Percentiles rank a stretch among this genome's conserved stretches.
Conservation (phyloP, 2,113 vertebrate species). For the Micronycteris hirsuta region DNA sequence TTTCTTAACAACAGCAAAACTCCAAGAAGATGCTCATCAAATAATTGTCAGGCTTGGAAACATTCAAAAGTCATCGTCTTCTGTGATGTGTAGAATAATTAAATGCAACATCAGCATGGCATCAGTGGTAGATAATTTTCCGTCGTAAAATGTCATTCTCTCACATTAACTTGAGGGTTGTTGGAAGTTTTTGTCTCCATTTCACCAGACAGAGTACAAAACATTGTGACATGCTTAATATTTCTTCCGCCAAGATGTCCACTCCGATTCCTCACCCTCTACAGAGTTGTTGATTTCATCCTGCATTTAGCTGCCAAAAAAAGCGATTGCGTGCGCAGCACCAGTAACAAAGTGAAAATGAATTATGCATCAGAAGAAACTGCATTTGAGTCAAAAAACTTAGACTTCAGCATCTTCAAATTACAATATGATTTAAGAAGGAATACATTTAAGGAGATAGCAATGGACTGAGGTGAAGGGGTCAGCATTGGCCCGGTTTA, state of each 20-base stretch:
- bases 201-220: conserved; percentile 83
- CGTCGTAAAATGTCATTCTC: conserved; percentile 77
- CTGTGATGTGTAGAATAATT: conserved; percentile 78
- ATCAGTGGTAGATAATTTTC: conserved; percentile 79
- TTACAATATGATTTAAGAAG: conserved; percentile 86
- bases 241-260: conserved; percentile 84
- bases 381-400: conserved; percentile 83
- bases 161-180: conserved; percentile 77
- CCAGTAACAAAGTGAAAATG: conserved; percentile 85
- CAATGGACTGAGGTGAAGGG: conserved; percentile 77
- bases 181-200: conserved; percentile 80
- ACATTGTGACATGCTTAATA: conserved; percentile 87
- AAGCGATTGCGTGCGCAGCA: conserved; percentile 79
- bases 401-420: conserved; percentile 85
- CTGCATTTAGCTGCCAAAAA: conserved; percentile 85
- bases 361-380: conserved; percentile 85
- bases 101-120: conserved; percentile 77
- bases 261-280: conserved; percentile 85
- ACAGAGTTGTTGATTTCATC: conserved; percentile 85
- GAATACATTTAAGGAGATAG: conserved; percentile 84
- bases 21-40: conserved; percentile 51
- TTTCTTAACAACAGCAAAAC: conserved; percentile 8
- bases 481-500: conserved; percentile 75
- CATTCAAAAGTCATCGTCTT: conserved; percentile 67
- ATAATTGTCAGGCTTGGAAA: conserved; percentile 59